Evolutionary conservation across 2,888 invertebrate species (phyloP).

Genomic region (Auanema sp.): DNA sequence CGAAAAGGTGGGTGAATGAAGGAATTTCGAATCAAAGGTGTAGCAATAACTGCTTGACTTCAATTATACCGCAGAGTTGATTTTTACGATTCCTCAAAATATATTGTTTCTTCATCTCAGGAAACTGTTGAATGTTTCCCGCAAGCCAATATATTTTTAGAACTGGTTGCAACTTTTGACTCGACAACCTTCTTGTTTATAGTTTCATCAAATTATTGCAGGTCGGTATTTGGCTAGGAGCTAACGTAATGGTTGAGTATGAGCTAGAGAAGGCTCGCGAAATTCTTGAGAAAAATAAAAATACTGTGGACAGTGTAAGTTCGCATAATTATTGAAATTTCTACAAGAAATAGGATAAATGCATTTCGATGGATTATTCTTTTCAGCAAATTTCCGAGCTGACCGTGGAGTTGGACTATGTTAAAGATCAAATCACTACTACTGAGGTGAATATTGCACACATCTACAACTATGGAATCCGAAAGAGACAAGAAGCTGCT

Average conservation of each 20-base stretch:
- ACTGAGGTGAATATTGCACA: slow-evolving; percentile 93
- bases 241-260: slow-evolving; percentile 61
- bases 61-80: too few relatives aligned
- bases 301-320: slow-evolving; percentile 29
- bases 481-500: slow-evolving; percentile 65
- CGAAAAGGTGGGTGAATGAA: slow-evolving; percentile 35
- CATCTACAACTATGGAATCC: slow-evolving; percentile 97
- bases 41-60: too few relatives aligned
- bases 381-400: slow-evolving; percentile 70
- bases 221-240: slow-evolving; percentile 55
- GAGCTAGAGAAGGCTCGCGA: slow-evolving; percentile 55
- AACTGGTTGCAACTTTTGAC: too few relatives aligned
- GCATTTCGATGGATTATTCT: slow-evolving; percentile 5
- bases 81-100: too few relatives aligned
- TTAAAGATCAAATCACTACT: slow-evolving; percentile 94
- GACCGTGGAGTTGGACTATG: slow-evolving; percentile 88
- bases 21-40: too few relatives aligned
- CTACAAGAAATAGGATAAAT: too few relatives aligned
- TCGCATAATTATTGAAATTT: slow-evolving; percentile 5
- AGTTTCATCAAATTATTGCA: slow-evolving; percentile 16
- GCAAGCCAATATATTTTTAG: too few relatives aligned
- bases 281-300: slow-evolving; percentile 46
- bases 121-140: too few relatives aligned
- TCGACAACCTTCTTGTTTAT: slow-evolving; percentile 9
- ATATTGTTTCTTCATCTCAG: too few relatives aligned